phyloP scores from a whole-genome alignment of 2,888 invertebrate genomes.

The Lysandra bellargus region DNA sequence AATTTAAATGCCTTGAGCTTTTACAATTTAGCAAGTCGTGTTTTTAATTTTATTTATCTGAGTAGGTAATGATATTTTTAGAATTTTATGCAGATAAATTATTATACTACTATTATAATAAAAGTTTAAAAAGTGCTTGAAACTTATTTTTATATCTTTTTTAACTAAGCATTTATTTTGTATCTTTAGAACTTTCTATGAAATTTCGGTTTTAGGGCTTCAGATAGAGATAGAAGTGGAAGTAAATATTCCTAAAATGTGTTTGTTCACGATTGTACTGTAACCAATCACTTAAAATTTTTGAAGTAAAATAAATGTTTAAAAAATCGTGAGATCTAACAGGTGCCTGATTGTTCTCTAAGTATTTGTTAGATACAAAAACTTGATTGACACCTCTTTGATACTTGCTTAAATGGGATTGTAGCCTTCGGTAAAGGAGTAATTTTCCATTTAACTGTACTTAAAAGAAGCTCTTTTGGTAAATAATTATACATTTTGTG shows the following conservation, averaged over 20 bases:
- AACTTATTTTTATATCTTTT: too few relatives aligned
- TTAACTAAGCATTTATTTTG: too few relatives aligned
- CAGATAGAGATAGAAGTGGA: neutral
- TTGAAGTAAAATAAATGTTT: conserved; percentile 52
- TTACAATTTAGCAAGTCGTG: neutral
- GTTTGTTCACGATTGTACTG: conserved; percentile 47
- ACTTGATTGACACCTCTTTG: conserved; percentile 66
- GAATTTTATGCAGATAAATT: too few relatives aligned
- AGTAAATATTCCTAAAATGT: neutral
- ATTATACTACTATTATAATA: too few relatives aligned
- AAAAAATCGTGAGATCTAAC: conserved; percentile 49
- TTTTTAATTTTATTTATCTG: too few relatives aligned
- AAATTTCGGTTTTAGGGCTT: neutral
- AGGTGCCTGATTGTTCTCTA: conserved; percentile 50
- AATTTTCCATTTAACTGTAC: conserved; percentile 21
- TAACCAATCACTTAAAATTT: conserved; percentile 55
- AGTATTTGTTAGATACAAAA: conserved; percentile 44
- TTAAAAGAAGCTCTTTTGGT: conserved; percentile 9
- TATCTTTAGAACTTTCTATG: neutral
- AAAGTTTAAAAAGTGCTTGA: too few relatives aligned
- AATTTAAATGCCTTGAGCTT: neutral
- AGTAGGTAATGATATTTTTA: too few relatives aligned
- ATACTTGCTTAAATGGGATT: conserved; percentile 45
- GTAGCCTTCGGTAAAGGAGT: conserved; percentile 10
- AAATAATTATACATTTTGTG: neutral